Conservation (phyloP, 2,888 invertebrate genomes). For the Drosophila rubida region DNA sequence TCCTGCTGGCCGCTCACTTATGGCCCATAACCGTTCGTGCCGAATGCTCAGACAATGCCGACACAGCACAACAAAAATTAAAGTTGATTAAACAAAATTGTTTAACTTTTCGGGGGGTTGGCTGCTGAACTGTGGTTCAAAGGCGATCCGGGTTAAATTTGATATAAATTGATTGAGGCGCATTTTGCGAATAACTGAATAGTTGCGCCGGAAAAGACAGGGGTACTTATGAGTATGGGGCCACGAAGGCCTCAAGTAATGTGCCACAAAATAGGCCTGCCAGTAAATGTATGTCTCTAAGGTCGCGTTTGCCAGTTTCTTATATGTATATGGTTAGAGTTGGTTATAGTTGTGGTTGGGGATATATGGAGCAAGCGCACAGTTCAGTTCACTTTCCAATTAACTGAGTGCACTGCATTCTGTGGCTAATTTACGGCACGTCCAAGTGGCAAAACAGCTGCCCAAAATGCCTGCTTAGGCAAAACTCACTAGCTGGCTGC, state of each 20-base stretch:
- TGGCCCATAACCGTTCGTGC: conserved; percentile 49
- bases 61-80: conserved; percentile 23
- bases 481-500: conserved; percentile 7
- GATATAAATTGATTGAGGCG: conserved; percentile 75
- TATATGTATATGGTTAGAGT: background rate
- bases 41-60: conserved; percentile 35
- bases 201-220: conserved; percentile 25
- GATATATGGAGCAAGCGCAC: conserved; percentile 26
- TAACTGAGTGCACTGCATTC: conserved; percentile 42
- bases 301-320: conserved; percentile 11
- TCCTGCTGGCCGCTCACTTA: conserved; percentile 47
- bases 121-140: conserved; percentile 60
- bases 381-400: conserved; percentile 63
- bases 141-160: conserved; percentile 70
- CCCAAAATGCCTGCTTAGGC: conserved; percentile 60
- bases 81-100: conserved; percentile 77
- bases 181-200: conserved; percentile 35
- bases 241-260: conserved; percentile 33
- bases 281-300: conserved; percentile 16
- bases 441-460: conserved; percentile 72
- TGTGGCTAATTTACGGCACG: conserved; percentile 73
- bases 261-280: conserved; percentile 23
- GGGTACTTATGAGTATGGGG: conserved; percentile 13
- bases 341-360: background rate
- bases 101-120: conserved; percentile 62